Evolutionary conservation across 2,888 invertebrate species (phyloP), one percentile per base, ranked within the genome.

Genomic region (Imbricaverruca yamaguchii): DNA sequence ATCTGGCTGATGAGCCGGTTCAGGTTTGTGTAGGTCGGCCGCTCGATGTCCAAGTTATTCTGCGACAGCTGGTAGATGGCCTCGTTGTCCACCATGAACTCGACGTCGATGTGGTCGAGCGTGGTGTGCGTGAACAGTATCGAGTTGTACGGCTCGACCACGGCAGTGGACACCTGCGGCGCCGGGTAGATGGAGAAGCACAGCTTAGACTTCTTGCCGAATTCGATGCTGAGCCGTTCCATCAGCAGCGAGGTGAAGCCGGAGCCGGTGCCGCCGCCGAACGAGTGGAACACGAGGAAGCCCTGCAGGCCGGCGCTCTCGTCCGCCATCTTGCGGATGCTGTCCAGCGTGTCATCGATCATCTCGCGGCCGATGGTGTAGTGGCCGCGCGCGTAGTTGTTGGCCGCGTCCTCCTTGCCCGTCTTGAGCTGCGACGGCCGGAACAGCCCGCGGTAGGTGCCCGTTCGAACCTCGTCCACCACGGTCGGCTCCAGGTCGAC

Each of bases 401-500:
- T 84, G 53, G 84, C 84, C 0, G 87, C 87, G 84, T 87, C 87
- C 83, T 87, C 87, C 83, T 87, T 87, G 57, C 87, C 87, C 15
- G 87, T 86, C 78, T 87, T 86, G 80, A 87, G 84, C 82, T 87
- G 86, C 79, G 87, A 87, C 15, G 87, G 87, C 82, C 87, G 87
- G 83, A 87, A 87, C 63, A 87, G 84, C 81, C 86, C 86, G 25
- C 86, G 83, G 82, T 86, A 85, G 2, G 86, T 84, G 21, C 86
- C 86, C 55, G 84, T 85, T 25, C 86, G 83, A 25, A 87, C 84
- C 74, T 82, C 82, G 53, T 82, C 82, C 80, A 96, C 93, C 79
- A 96, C 96, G 80, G 95, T 95, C 74, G 94, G 93, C 87, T 96
- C 96, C 83, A 95, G 90, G 86, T 96, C 96, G 81, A 96, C 93